Evolutionary conservation across 2,113 vertebrate species (phyloP).

Genomic region (Dasyornis broadbenti): DNA sequence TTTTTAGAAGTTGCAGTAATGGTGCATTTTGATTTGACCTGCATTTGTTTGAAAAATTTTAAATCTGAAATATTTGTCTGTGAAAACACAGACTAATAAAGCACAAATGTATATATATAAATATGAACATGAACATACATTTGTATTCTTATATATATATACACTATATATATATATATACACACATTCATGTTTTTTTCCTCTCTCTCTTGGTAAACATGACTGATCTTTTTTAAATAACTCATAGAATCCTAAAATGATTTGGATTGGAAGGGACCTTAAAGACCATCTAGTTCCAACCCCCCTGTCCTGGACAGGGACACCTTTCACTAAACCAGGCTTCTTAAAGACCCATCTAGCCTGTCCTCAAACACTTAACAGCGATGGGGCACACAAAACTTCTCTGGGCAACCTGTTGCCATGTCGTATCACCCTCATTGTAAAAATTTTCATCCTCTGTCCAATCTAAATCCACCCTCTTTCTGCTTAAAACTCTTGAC

Average conservation of each 20-base stretch:
- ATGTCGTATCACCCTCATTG: neutral
- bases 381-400: rapidly evolving
- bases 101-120: neutral
- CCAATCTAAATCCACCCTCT: neutral
- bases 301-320: neutral
- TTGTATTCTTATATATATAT: neutral
- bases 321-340: rapidly evolving
- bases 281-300: neutral
- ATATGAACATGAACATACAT: neutral
- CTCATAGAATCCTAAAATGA: neutral
- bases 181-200: neutral
- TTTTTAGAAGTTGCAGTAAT: neutral
- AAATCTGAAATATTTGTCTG: neutral
- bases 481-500: neutral
- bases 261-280: neutral
- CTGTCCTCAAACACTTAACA: neutral
- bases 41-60: neutral
- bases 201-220: neutral
- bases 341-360: neutral
- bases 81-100: neutral
- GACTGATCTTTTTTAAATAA: neutral
- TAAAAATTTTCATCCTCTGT: neutral
- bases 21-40: neutral
- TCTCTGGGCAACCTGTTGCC: neutral
- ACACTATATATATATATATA: neutral